Base-by-base conservation (phyloP, 1,140 invertebrate species). In the Drepana arcuata region DNA sequence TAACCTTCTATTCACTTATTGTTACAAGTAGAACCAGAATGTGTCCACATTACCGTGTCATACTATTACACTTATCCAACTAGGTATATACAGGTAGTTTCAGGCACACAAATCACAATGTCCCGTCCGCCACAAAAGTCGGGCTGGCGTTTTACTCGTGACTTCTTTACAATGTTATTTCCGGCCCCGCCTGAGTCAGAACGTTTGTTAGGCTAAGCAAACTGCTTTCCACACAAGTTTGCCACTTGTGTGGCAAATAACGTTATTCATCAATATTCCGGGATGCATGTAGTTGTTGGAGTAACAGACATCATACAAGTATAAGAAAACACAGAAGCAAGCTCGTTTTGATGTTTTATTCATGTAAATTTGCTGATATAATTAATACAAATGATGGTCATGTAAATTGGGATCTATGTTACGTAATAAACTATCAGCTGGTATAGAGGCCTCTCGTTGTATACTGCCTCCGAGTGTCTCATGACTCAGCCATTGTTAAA, bases 301-400 rank as follows among this genome's bases (percentile, higher is more conserved):
- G n/a, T n/a, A n/a, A n/a, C n/a, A n/a, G n/a, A n/a, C n/a, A n/a
- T n/a, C n/a, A n/a, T n/a, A n/a, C n/a, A n/a, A n/a, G n/a, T 38
- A 24, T 33, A 72, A 74, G 67, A 70, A 70, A 59, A 50, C 50
- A 62, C 58, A 59, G 45, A 73, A 79, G 75, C 69, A 75, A 77
- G 71, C 69, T 75, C 67, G 59, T 78, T 82, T 79, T 58, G 63
- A 79, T 71, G 60, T 77, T 84, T 84, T 83, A 83, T 84, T 84
- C 63, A 83, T 84, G 80, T 84, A 84, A 84, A 84, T 83, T 84
- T 83, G 83, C 79, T 80, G 77, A 80, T 80, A 84, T 83, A 83
- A 82, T 83, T 80, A 84, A 82, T 84, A 84, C 79, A 84, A 84
- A 84, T 74, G 58, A 78, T 75, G 74, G 65, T 82, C 71, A 71